Base-by-base conservation (phyloP, 2,113 vertebrate genomes). In the Bos taurus region DNA sequence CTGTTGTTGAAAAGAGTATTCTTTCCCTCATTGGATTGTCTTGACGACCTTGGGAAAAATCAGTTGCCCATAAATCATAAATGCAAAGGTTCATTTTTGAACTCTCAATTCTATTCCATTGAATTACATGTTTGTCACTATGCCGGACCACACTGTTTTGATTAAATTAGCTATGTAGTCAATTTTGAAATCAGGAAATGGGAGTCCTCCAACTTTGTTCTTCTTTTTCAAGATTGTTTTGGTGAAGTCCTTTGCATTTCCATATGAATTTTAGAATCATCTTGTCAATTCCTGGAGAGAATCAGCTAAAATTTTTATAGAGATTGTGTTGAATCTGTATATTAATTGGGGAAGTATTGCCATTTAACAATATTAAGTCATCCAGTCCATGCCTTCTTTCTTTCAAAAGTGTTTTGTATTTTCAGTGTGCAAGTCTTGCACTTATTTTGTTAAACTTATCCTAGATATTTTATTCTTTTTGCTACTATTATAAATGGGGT, bases 1-100 rank as follows among this genome's bases (percentile, higher is more conserved):
- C 56, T 90, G 96, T 95, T 92, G 43, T 93, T 95, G 57, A 97
- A 90, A 91, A 82, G 62, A 83, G 40, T 92, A 46, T 64, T 81
- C 36, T 90, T 81, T 89, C 23, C 57, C 54, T 48, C 74, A 85
- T 36, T 93, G 33, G 67, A 85, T 91, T 94, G 25, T 88, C 67
- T 97, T 97, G 60, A 30, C 28, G 80, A 96, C 50, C 81, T 91
- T 62, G 36, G 93, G 30, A 91, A 90, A 95, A 91, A 57, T 86
- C 89, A 92, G 10, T 54, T 89, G 30, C 56, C 33, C 5, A 25
- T 89, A 74, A 88, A 74, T 89, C 40, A 46, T 91, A 91, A 88
- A 80, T 87, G 28, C 71, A 74, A 85, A 60, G 21, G 21, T 67
- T 77, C 54, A 57, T 82, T 94, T 95, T 77, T 93, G 23, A 40